Conservation (phyloP, 2,113 vertebrate genomes). For the Bubo scandiacus region DNA sequence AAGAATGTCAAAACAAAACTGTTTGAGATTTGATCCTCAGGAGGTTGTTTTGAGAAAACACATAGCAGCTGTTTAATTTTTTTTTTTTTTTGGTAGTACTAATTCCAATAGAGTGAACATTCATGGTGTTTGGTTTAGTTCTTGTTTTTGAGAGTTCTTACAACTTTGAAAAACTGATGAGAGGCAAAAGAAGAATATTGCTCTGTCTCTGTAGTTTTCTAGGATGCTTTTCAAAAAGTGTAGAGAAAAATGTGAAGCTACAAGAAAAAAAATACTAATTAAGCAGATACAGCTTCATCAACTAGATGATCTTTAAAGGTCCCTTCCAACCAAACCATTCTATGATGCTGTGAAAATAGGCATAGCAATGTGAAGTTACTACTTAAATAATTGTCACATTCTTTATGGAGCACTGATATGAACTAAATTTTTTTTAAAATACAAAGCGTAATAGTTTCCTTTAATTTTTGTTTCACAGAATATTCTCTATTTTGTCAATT, state of each 20-base stretch:
- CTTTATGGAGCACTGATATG: background rate
- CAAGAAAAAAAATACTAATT: background rate
- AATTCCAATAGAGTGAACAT: background rate
- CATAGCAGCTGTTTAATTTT: background rate
- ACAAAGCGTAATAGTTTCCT: background rate
- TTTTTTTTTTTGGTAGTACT: background rate
- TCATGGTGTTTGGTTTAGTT: background rate
- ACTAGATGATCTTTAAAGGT: background rate
- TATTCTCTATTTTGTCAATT: background rate
- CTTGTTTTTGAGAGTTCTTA: background rate
- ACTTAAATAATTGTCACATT: background rate
- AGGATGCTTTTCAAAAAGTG: background rate
- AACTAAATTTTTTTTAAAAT: background rate
- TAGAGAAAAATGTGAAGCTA: background rate
- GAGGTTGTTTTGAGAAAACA: background rate
- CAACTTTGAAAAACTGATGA: background rate
- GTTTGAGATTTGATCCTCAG: background rate
- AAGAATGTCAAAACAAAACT: background rate
- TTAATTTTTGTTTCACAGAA: background rate
- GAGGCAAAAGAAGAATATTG: background rate
- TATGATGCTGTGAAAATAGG: background rate
- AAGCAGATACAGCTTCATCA: background rate
- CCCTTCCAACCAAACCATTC: background rate
- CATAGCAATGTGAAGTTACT: background rate
- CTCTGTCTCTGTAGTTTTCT: background rate